A percentile compares a stretch with the other conserved stretches of the same genome.
Evolutionary conservation across 2,113 vertebrate genomes (phyloP).

Genomic region (Alligator mississippiensis): DNA sequence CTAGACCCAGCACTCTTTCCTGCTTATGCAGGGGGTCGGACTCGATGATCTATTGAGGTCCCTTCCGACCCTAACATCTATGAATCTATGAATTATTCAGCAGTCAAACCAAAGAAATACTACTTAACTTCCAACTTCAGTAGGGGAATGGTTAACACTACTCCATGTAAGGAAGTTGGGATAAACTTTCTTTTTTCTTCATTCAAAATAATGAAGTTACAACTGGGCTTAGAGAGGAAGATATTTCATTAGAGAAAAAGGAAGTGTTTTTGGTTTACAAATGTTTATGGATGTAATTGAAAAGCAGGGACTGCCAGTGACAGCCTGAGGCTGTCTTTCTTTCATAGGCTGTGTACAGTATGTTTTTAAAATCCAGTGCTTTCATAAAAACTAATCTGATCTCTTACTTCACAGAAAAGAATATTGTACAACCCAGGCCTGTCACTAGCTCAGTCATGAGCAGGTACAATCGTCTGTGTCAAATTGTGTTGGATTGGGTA

Average conservation of each 20-base stretch:
- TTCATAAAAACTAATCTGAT: neutral
- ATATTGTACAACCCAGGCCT: neutral
- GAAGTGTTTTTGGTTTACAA: neutral
- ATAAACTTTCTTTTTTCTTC: no score
- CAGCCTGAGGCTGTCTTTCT: neutral
- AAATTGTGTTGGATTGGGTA: neutral
- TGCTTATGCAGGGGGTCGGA: no score
- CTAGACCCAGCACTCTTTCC: no score
- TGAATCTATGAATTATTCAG: no score
- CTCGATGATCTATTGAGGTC: no score
- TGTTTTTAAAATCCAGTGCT: neutral
- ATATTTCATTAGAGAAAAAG: neutral
- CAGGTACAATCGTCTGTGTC: neutral
- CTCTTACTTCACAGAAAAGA: neutral
- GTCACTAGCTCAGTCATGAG: neutral
- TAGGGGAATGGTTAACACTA: neutral
- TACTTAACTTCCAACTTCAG: neutral
- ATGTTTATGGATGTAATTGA: neutral
- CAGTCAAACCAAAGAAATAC: neutral
- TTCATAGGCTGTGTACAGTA: neutral
- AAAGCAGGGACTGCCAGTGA: neutral
- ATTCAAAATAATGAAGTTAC: neutral
- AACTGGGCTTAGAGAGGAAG: neutral
- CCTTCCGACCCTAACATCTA: no score
- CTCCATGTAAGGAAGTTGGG: no score